Evolutionary conservation across 2,113 vertebrate genomes (phyloP), one percentile per base, ranked within the genome.

Genomic region (Cololabis saira): DNA sequence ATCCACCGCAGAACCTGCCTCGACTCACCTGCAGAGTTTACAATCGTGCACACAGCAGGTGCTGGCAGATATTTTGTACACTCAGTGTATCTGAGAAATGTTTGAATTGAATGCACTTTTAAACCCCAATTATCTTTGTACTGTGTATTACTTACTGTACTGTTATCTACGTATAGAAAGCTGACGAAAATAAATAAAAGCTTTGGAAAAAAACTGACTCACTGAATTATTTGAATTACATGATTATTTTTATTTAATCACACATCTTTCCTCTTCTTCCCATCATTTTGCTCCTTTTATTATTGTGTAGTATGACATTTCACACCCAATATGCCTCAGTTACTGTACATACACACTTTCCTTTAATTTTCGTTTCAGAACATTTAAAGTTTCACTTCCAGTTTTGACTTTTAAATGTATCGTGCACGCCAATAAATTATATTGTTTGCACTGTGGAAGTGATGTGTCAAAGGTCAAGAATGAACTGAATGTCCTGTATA

Each of bases 41-140:
- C 68, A 41, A 27, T 66, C 54, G 51, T 27, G 72, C 74, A 79
- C 71, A 62, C 22, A 7, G 44, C 61, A 72, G 45, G 37, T 44
- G 53, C 16, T 41, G 30, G 58, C 76, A 54, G 22, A 70, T 59
- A 17, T 67, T 76, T 72, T 67, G 51, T 41, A 27, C 33, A 27
- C 67, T 79, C 66, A 42, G 27, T 22, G 9, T 49, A 11, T 59
- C 40, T 17, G 18, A 64, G 33, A 24, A 56, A 67, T 53, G 55
- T 64, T 58, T 55, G 56, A 72, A 43, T 49, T 41, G 60, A 67
- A 59, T 86, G 87, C 83, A 89, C 82, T 90, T 87, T 81, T 55
- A 61, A 83, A 80, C 61, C 62, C 54, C 19, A 62, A 85, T 74
- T 83, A 89, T 89, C 89, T 65, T 79, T 77, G 89, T 90, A 90